Evolutionary conservation across 1,140 invertebrate genomes (phyloP), one percentile per base, ranked within the genome.

Genomic region (Drosophila sulfurigaster): DNA sequence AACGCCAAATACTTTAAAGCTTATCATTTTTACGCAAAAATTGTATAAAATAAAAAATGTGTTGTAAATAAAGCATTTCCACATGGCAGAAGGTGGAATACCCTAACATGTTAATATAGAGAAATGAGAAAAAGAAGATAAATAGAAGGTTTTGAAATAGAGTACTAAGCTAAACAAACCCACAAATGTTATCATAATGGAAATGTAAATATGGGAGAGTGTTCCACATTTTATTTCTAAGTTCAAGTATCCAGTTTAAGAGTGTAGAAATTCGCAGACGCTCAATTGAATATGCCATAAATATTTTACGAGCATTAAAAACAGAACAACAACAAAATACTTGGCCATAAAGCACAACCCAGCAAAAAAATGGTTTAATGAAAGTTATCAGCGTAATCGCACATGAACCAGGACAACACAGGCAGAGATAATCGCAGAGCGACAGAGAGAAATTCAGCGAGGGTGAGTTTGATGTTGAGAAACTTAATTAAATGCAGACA

Each of bases 401-500:
- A 69, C 28, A 35, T 38, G 30, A 43, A 30, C 59, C 28, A 38
- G 20, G 13, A 60, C 5, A 58, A 60, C 5, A 58, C 35, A 69
- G 28, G 51, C 15, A 46, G 38, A 35, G 15, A 65, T 16, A 60
- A 63, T 4, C 46, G 46, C n/a, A 51, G 16, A 51, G 32, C 10
- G 45, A 51, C 46, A 63, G 46, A 35, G 20, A 28, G 28, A 13
- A 54, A 32, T 32, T 1, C 10, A 32, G 51, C 1, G 51, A 25
- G 32, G 3, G 25, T 2, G 10, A 54, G 10, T 41, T 11, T 48
- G 46, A 20, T 45, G 41, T 25, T 48, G 66, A 60, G 75, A 85
- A 87, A 85, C 82, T 85, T 85, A 87, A 85, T 86, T 87, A 86
- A 86, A 87, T 82, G 82, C 82, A 79, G 78, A 52, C 81, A 58